phyloP scores from a whole-genome alignment of 1,140 invertebrate genomes.

The Potamilus streckersoni region DNA sequence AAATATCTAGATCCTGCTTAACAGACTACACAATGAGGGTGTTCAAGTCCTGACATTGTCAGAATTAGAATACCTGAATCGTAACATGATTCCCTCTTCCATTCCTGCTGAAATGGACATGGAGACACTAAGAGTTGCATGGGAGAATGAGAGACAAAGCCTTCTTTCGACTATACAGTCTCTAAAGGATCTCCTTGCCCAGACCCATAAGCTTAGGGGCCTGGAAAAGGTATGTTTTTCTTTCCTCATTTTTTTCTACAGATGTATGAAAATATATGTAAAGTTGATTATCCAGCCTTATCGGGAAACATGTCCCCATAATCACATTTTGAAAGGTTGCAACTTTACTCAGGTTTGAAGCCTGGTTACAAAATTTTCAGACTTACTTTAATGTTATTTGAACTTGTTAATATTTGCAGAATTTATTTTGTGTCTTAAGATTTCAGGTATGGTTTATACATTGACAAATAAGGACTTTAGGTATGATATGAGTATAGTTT shows the following conservation, averaged over 20 bases:
- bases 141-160: constrained; percentile 52
- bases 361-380: too few relatives aligned
- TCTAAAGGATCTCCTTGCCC: constrained; percentile 54
- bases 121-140: constrained; percentile 39
- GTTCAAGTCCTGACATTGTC: constrained; percentile 55
- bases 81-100: constrained; percentile 33
- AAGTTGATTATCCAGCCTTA: too few relatives aligned
- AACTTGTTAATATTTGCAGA: too few relatives aligned
- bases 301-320: too few relatives aligned
- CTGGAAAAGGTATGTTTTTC: constrained; percentile 37
- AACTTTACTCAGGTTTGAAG: too few relatives aligned
- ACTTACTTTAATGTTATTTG: too few relatives aligned
- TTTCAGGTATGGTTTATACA: too few relatives aligned
- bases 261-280: too few relatives aligned
- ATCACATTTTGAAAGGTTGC: too few relatives aligned
- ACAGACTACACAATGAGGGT: constrained; percentile 51
- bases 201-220: constrained; percentile 41
- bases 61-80: constrained; percentile 56
- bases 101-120: constrained; percentile 35
- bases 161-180: constrained; percentile 52
- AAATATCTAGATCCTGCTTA: constrained; percentile 18
- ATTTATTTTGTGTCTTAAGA: too few relatives aligned
- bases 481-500: too few relatives aligned
- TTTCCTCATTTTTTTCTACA: neutral
- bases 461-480: too few relatives aligned